Percentiles rank a stretch among this genome's conserved stretches.
Evolutionary conservation across 1,140 invertebrate genomes (phyloP).

Genomic region (Papilio xuthus): DNA sequence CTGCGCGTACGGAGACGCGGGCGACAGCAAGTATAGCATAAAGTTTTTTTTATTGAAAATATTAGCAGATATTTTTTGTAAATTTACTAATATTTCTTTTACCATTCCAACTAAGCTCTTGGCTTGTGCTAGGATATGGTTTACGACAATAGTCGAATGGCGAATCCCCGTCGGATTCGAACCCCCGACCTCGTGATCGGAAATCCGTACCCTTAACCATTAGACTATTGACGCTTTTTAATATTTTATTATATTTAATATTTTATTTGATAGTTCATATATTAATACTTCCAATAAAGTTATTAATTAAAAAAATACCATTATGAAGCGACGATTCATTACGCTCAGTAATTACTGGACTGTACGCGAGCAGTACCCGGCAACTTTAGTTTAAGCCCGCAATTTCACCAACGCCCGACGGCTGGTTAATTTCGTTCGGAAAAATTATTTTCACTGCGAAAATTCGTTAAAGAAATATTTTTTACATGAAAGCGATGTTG

Average conservation of each 20-base stretch:
- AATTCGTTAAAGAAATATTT: slow-evolving; percentile 17
- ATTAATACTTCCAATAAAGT: slow-evolving; percentile 1
- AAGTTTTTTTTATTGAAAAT: too few relatives aligned
- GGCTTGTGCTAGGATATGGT: too few relatives aligned
- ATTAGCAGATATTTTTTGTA: too few relatives aligned
- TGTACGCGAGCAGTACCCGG: neutral
- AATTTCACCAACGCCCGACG: slow-evolving; percentile 24
- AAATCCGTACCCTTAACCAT: too few relatives aligned
- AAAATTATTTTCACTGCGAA: slow-evolving; percentile 11
- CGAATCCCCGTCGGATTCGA: too few relatives aligned
- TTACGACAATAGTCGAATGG: too few relatives aligned
- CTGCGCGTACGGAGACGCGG: too few relatives aligned
- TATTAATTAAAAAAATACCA: slow-evolving; percentile 19
- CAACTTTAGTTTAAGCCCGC: slow-evolving; percentile 21
- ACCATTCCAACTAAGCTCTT: too few relatives aligned
- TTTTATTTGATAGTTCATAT: neutral
- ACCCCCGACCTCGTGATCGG: too few relatives aligned
- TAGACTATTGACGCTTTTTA: too few relatives aligned
- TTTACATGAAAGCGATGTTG: slow-evolving; percentile 3
- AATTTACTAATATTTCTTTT: too few relatives aligned
- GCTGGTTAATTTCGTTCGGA: slow-evolving; percentile 26
- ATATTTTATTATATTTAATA: neutral
- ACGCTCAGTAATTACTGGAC: slow-evolving; percentile 7
- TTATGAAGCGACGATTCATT: neutral
- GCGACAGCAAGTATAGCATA: too few relatives aligned